Evolutionary conservation across 2,113 vertebrate species (phyloP).

Genomic region (Odocoileus hemionus): DNA sequence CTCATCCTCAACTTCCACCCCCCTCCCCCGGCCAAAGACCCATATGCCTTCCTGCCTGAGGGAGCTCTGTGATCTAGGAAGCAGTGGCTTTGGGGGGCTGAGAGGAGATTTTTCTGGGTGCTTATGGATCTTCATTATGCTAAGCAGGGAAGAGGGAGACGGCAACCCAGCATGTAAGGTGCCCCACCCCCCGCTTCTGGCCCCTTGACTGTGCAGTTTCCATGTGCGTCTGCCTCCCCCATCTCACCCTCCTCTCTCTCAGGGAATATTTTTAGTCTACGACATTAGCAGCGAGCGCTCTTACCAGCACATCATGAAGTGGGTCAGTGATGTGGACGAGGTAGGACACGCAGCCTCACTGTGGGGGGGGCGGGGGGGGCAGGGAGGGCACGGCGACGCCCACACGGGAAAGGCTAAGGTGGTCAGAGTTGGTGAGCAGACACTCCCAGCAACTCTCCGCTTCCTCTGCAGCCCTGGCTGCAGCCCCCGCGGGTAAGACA

Average conservation of each 20-base stretch:
- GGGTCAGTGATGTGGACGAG: constrained; percentile 98
- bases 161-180: neutral
- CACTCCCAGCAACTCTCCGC: neutral
- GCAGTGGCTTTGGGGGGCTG: neutral
- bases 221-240: neutral
- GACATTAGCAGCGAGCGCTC: constrained; percentile 97
- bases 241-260: neutral
- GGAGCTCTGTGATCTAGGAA: neutral
- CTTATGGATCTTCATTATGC: neutral
- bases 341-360: constrained; percentile 76
- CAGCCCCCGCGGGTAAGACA: neutral
- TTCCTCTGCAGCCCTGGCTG: neutral
- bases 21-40: neutral
- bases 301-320: constrained; percentile 99
- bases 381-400: neutral
- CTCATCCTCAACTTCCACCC: neutral
- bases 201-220: neutral
- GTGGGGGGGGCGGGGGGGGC: fast-evolving
- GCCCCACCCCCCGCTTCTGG: neutral
- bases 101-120: neutral
- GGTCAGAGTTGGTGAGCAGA: neutral
- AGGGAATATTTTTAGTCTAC: constrained; percentile 98
- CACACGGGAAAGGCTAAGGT: neutral
- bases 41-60: neutral
- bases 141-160: neutral